Evolutionary conservation across 2,797 vertebrate genomes (phyloP).

Genomic region (Etheostoma perlongum): DNA sequence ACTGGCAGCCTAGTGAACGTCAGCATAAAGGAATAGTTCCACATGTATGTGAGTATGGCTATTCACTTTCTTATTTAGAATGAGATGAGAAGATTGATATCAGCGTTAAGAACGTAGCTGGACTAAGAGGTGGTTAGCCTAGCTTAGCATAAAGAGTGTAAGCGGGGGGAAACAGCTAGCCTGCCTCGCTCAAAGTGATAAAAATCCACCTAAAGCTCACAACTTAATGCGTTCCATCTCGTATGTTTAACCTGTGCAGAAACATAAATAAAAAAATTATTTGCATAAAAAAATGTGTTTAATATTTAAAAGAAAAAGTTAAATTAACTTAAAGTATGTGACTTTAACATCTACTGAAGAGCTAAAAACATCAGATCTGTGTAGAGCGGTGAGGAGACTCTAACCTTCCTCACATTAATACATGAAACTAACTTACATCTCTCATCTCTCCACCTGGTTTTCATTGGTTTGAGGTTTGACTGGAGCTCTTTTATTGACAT

Average conservation of each 20-base stretch:
- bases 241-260: too few relatives aligned
- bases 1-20: not conserved
- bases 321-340: not conserved
- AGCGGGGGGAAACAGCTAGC: not conserved
- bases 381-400: not conserved
- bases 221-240: not conserved
- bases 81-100: not conserved
- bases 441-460: not conserved
- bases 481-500: not conserved
- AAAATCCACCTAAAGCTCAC: not conserved
- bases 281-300: not conserved
- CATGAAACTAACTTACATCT: not conserved
- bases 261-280: not conserved
- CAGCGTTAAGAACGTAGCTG: not conserved
- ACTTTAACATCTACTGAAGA: not conserved
- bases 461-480: not conserved
- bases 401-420: not conserved
- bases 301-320: not conserved
- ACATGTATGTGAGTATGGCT: not conserved
- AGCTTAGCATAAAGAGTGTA: constrained; percentile 1
- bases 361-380: not conserved
- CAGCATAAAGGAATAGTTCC: not conserved
- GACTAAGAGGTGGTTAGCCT: not conserved
- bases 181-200: not conserved
- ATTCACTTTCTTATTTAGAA: not conserved